Evolutionary conservation across 2,797 vertebrate genomes (phyloP).

Genomic region (Pseudomugil tenellus): DNA sequence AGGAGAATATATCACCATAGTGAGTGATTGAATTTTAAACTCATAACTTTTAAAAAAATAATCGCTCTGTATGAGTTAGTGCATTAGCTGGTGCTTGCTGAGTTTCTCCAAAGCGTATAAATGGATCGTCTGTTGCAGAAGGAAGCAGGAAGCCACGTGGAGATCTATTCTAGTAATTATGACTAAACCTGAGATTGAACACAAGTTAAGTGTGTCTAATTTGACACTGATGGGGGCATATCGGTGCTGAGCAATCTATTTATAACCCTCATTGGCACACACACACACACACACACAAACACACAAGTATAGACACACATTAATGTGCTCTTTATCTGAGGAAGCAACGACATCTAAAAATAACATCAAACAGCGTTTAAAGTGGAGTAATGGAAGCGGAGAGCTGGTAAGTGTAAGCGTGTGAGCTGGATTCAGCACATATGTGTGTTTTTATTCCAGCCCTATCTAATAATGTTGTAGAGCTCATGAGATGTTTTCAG

Average conservation of each 20-base stretch:
- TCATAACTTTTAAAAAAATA: too few relatives aligned
- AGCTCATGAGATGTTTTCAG: conserved; percentile 8
- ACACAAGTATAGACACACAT: conserved; percentile 6
- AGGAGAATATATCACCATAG: conserved; percentile 26
- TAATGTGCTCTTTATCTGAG: conserved; percentile 47
- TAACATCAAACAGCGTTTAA: conserved; percentile 56
- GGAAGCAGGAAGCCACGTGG: conserved; percentile 2
- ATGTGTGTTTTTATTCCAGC: conserved; percentile 5
- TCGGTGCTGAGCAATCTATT: conserved; percentile 35
- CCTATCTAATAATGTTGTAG: conserved; percentile 21
- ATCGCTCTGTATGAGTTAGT: conserved; percentile 43
- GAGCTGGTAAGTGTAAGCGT: conserved; percentile 14
- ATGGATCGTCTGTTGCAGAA: conserved; percentile 11
- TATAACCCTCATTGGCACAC: conserved; percentile 25
- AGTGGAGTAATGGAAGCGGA: conserved; percentile 34
- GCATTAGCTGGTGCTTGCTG: conserved; percentile 1
- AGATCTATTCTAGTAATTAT: conserved; percentile 8
- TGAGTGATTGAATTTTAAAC: conserved; percentile 27
- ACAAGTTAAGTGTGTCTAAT: conserved; percentile 17
- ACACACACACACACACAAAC: not conserved
- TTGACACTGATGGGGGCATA: conserved; percentile 22
- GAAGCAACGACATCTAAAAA: conserved; percentile 58
- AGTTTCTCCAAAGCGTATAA: conserved; percentile 6
- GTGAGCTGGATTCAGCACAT: conserved; percentile 10
- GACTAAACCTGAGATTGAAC: conserved; percentile 20